Percentiles rank a stretch among this genome's conserved stretches.
phyloP scores from a whole-genome alignment of 1,140 invertebrate species.

The Delia radicum region DNA sequence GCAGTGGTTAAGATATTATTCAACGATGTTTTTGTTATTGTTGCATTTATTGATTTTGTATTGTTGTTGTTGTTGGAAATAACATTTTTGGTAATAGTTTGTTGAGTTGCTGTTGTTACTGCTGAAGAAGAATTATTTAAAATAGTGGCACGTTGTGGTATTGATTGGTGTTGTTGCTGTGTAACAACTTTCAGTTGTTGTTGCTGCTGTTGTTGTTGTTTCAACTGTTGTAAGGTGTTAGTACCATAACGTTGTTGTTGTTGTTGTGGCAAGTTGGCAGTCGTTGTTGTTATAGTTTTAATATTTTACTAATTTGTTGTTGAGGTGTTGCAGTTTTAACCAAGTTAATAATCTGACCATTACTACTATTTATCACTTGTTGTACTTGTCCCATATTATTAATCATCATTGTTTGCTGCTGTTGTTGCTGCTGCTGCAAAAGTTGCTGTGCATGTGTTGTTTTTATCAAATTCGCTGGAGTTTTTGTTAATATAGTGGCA shows the following conservation, averaged over 20 bases:
- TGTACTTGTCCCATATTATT: neutral
- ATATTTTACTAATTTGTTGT: neutral
- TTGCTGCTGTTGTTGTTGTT: neutral
- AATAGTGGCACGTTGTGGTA: constrained; percentile 19
- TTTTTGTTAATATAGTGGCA: constrained; percentile 27
- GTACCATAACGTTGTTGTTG: neutral
- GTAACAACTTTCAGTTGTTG: constrained; percentile 6
- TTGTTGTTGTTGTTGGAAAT: neutral
- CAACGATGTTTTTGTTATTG: neutral
- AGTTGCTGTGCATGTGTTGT: neutral
- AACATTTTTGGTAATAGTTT: neutral
- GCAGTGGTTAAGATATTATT: neutral
- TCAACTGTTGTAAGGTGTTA: neutral
- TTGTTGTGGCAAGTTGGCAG: constrained; percentile 11
- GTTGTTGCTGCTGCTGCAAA: constrained; percentile 3
- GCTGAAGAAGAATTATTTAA: too few relatives aligned
- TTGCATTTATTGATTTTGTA: neutral
- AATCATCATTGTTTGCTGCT: neutral
- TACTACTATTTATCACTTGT: neutral
- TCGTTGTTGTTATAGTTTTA: neutral
- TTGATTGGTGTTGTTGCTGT: constrained; percentile 6
- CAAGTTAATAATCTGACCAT: neutral
- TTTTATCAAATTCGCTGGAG: constrained; percentile 7
- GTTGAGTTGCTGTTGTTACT: too few relatives aligned
- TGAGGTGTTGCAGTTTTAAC: neutral